These are phyloP conservation scores for Xenopus borealis DNA, from an alignment of 2,113 vertebrate genomes.

Conservation along the genomic window DNA sequence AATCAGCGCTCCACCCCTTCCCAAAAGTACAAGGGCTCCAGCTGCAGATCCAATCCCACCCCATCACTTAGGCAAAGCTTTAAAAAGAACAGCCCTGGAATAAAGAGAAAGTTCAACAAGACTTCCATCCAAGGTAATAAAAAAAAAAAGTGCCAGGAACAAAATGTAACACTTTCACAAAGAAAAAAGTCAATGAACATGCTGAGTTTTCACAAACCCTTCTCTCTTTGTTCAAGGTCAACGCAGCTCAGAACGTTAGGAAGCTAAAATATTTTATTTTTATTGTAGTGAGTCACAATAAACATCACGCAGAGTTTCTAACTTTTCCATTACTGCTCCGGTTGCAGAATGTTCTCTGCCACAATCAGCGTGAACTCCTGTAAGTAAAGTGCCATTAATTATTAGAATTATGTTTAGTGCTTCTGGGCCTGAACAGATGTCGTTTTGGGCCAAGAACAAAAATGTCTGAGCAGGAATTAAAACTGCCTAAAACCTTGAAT, in stretches of 20 bases:
- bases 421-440: too few species aligned
- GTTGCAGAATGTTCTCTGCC: too few species aligned
- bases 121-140: slow-evolving; percentile 23
- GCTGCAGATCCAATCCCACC: slow-evolving; percentile 23
- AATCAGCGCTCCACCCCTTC: slow-evolving; percentile 17
- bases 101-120: slow-evolving; percentile 26
- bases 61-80: slow-evolving; percentile 20
- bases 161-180: slow-evolving; percentile 6
- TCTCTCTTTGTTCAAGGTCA: slow-evolving; percentile 9
- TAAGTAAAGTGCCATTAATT: too few species aligned
- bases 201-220: slow-evolving; percentile 15
- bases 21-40: background rate
- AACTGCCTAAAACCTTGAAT: too few species aligned
- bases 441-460: too few species aligned
- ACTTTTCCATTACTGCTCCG: too few species aligned
- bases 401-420: too few species aligned
- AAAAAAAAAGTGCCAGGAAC: slow-evolving; percentile 19
- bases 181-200: slow-evolving; percentile 4
- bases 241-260: background rate
- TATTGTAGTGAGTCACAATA: too few species aligned
- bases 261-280: too few species aligned
- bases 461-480: too few species aligned
- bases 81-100: background rate
- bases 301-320: too few species aligned
- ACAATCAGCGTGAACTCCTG: too few species aligned